phyloP scores from a whole-genome alignment of 2,113 vertebrate genomes.

The Felis chaus region DNA sequence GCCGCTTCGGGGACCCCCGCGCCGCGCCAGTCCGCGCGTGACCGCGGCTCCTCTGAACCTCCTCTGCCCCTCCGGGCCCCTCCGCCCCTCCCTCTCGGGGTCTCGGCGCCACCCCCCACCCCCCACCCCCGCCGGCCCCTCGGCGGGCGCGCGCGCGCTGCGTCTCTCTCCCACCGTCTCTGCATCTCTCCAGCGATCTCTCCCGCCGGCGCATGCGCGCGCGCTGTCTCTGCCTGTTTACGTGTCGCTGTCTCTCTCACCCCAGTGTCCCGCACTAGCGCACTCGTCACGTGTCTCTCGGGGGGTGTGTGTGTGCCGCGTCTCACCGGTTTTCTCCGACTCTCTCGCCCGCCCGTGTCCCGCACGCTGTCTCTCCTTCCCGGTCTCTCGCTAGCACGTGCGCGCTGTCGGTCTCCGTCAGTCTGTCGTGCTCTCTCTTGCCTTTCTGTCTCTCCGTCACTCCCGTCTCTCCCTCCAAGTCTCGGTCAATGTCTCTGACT shows the following conservation, averaged over 20 bases:
- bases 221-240: background rate
- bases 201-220: background rate
- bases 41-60: background rate
- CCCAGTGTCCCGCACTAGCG: background rate
- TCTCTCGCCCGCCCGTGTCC: background rate
- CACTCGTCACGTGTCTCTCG: background rate
- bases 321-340: background rate
- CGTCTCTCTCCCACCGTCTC: background rate
- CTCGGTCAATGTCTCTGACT: background rate
- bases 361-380: background rate
- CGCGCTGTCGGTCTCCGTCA: background rate
- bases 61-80: background rate
- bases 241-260: background rate
- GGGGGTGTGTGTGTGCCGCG: too few species aligned
- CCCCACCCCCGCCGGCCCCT: too few species aligned
- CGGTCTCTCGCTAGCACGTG: background rate
- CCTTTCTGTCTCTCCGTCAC: background rate
- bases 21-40: fast-evolving
- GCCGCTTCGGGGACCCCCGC: background rate
- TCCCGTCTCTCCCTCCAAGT: background rate
- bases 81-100: background rate
- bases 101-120: background rate
- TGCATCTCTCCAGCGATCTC: background rate
- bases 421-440: background rate
- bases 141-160: background rate